Percentiles rank a stretch among this genome's conserved stretches.
Evolutionary conservation across 2,797 vertebrate genomes (phyloP).

Genomic region (Pangasius djambal): DNA sequence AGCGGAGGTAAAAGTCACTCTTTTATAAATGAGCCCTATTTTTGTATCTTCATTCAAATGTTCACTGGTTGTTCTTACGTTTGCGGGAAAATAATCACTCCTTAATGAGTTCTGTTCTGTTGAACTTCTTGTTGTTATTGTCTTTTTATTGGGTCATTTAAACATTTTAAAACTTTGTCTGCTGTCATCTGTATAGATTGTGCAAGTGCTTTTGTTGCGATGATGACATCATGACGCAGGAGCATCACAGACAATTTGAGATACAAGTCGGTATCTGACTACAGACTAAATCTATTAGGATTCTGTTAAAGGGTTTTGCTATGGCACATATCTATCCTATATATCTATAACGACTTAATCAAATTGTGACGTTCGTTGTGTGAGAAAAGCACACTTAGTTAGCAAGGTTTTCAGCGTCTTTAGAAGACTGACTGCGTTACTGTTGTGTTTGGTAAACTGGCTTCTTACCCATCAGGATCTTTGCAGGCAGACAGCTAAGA

Average conservation of each 20-base stretch:
- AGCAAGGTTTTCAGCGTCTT: background rate
- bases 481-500: background rate
- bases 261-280: background rate
- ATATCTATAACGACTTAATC: background rate
- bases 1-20: background rate
- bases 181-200: background rate
- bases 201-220: no score
- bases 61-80: background rate
- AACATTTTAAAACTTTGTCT: background rate
- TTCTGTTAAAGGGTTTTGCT: background rate
- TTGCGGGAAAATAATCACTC: no score
- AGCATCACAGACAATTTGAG: background rate
- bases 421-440: background rate
- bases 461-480: background rate
- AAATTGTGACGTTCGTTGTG: background rate
- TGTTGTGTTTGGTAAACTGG: background rate
- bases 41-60: background rate
- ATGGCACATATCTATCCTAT: background rate
- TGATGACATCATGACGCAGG: background rate
- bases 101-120: background rate
- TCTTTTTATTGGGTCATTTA: no score
- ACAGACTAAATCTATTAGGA: background rate
- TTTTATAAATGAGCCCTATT: background rate
- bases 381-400: background rate
- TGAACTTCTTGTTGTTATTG: background rate